phyloP scores from a whole-genome alignment of 2,888 invertebrate genomes.

The Ametastegia equiseti region DNA sequence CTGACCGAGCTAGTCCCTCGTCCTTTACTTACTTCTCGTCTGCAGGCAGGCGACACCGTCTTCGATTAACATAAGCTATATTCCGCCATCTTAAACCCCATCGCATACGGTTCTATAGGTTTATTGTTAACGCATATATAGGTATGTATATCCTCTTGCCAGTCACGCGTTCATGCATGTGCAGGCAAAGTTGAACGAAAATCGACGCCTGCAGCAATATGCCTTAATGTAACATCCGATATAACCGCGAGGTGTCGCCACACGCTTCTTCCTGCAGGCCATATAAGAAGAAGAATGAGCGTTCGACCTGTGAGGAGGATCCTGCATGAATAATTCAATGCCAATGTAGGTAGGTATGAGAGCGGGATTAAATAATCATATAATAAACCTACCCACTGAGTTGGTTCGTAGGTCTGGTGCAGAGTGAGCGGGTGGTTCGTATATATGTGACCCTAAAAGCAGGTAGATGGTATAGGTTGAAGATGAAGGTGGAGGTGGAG shows the following conservation, averaged over 20 bases:
- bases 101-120: not conserved
- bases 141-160: slow-evolving; percentile 20
- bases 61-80: slow-evolving; percentile 11
- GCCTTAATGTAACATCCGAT: slow-evolving; percentile 17
- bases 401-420: no score
- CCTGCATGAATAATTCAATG: slow-evolving; percentile 33
- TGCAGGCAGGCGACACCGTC: not conserved
- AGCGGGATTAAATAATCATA: not conserved
- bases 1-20: slow-evolving; percentile 54
- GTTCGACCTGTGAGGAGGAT: not conserved
- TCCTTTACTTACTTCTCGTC: not conserved
- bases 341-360: not conserved
- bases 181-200: not conserved
- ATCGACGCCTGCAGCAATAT: slow-evolving; percentile 27
- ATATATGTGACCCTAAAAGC: not conserved
- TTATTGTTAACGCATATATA: not conserved
- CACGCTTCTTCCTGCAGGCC: not conserved
- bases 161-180: not conserved
- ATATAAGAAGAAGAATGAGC: slow-evolving; percentile 11
- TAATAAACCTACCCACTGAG: not conserved
- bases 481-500: not conserved
- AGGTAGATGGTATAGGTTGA: slow-evolving; percentile 1
- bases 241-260: not conserved
- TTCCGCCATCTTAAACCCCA: not conserved
- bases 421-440: no score